A percentile compares a stretch with the other conserved stretches of the same genome.
Conservation (phyloP, 2,888 invertebrate species). For the Apotomis betuletana region DNA sequence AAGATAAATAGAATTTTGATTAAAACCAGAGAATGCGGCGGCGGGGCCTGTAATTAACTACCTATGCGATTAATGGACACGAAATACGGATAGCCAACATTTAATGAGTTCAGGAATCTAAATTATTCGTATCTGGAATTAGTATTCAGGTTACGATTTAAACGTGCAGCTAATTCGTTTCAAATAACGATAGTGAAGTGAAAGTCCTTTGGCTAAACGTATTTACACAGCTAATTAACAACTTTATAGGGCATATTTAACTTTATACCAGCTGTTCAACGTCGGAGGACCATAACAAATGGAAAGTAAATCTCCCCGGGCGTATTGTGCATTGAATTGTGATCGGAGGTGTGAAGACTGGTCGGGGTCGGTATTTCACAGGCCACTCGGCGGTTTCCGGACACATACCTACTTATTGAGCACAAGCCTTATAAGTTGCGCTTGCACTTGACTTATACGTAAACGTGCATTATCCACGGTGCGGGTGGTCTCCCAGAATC, state of each 20-base stretch:
- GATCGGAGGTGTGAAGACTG: constrained; percentile 41
- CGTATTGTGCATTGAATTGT: constrained; percentile 20
- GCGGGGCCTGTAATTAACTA: constrained; percentile 30
- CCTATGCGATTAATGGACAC: constrained; percentile 33
- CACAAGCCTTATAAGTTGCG: constrained; percentile 50
- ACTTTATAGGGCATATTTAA: constrained; percentile 12
- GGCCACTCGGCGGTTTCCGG: constrained; percentile 41
- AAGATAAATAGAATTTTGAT: constrained; percentile 75
- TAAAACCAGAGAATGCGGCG: constrained; percentile 47
- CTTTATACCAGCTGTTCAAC: constrained; percentile 6
- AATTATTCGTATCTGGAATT: constrained; percentile 21
- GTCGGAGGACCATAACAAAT: constrained; percentile 12
- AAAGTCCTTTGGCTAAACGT: constrained; percentile 21
- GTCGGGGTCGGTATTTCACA: constrained; percentile 42
- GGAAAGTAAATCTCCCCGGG: constrained; percentile 23
- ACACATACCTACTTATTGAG: constrained; percentile 52
- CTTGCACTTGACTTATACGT: constrained; percentile 56
- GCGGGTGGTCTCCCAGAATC: constrained; percentile 63
- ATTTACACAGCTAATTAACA: constrained; percentile 12
- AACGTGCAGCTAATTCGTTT: constrained; percentile 16
- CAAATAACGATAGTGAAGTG: constrained; percentile 23
- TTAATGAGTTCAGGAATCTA: constrained; percentile 29
- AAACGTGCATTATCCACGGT: constrained; percentile 54
- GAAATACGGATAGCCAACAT: constrained; percentile 29
- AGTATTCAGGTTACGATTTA: constrained; percentile 30